phyloP scores from a whole-genome alignment of 2,113 vertebrate genomes.

The Corydoras sp. region DNA sequence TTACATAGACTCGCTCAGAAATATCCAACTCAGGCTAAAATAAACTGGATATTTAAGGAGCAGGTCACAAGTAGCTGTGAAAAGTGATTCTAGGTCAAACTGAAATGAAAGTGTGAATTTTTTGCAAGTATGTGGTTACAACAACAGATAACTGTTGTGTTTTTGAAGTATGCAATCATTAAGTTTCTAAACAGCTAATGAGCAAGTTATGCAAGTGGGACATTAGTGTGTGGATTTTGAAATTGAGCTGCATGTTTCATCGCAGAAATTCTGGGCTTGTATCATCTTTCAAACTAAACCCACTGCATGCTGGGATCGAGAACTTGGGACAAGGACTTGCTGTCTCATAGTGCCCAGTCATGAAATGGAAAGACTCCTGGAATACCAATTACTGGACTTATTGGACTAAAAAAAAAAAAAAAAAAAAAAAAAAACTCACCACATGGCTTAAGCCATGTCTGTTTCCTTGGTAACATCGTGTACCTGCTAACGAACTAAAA shows the following conservation, averaged over 20 bases:
- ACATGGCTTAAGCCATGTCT: not conserved
- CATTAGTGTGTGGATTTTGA: conserved; percentile 38
- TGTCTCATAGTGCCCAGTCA: conserved; percentile 3
- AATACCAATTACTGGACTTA: not conserved
- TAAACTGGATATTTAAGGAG: conserved; percentile 39
- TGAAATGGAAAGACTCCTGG: conserved; percentile 6
- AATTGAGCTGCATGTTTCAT: conserved; percentile 25
- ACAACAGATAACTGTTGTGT: not conserved
- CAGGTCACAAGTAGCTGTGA: conserved; percentile 34
- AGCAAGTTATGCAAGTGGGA: conserved; percentile 23
- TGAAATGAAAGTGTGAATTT: conserved; percentile 16
- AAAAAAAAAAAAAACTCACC: too few species aligned
- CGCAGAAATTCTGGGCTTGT: conserved; percentile 31
- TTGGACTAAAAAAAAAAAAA: too few species aligned
- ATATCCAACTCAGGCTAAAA: conserved; percentile 38
- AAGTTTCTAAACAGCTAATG: conserved; percentile 25
- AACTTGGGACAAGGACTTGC: conserved; percentile 23
- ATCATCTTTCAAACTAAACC: conserved; percentile 35
- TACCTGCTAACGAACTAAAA: not conserved
- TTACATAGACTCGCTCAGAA: conserved; percentile 24
- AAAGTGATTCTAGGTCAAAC: conserved; percentile 35
- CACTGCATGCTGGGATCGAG: conserved; percentile 20
- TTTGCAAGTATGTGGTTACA: not conserved
- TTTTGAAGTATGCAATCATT: conserved; percentile 9
- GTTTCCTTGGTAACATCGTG: not conserved